phyloP scores from a whole-genome alignment of 1,140 invertebrate genomes.

The Bombus impatiens region DNA sequence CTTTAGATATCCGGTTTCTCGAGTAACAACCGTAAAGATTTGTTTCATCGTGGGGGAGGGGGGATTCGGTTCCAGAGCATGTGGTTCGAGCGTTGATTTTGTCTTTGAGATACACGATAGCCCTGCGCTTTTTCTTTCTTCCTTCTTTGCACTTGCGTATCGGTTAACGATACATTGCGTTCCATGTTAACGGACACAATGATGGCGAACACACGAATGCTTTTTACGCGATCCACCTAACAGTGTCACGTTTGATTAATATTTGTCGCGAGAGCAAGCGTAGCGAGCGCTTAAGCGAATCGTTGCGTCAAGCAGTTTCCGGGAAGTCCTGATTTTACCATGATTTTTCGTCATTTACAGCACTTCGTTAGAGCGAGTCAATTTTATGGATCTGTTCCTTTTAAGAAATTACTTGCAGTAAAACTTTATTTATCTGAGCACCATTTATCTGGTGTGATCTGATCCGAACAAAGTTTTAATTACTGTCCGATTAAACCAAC shows the following conservation, averaged over 20 bases:
- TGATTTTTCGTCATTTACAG: neutral
- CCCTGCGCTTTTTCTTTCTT: neutral
- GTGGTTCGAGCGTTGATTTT: constrained; percentile 38
- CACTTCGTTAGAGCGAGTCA: neutral
- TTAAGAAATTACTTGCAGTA: neutral
- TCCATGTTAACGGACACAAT: neutral
- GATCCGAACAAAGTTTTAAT: neutral
- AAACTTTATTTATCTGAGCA: neutral
- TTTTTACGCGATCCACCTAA: neutral
- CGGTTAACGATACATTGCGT: constrained; percentile 22
- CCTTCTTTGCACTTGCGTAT: neutral
- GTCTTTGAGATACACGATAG: constrained; percentile 43
- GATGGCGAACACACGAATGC: neutral
- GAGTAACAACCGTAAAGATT: constrained; percentile 22
- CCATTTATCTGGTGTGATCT: too few relatives aligned
- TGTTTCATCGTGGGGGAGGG: constrained; percentile 5
- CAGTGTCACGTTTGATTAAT: constrained; percentile 30
- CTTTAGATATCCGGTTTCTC: constrained; percentile 32
- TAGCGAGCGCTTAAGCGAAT: neutral
- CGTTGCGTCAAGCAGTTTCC: neutral
- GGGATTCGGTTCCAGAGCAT: constrained; percentile 12
- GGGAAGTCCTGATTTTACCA: neutral
- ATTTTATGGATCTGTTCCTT: neutral
- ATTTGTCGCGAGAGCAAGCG: neutral
- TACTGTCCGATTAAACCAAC: neutral